Conservation (phyloP, 1,140 invertebrate species). For the Elymnias hypermnestra region DNA sequence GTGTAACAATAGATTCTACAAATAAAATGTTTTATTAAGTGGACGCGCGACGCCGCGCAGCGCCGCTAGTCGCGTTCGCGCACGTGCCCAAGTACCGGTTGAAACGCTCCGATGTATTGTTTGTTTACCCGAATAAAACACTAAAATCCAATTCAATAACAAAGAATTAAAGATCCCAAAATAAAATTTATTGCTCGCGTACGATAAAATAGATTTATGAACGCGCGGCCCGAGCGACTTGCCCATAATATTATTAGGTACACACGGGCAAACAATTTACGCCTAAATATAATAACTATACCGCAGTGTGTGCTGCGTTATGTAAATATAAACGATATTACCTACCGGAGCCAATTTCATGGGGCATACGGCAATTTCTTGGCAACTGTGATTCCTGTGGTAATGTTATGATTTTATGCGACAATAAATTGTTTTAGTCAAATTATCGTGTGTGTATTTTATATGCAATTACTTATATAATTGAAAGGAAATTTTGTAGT, state of each 20-base stretch:
- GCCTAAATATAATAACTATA: constrained; percentile 27
- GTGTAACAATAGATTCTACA: constrained; percentile 41
- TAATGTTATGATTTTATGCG: constrained; percentile 5
- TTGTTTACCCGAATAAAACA: constrained; percentile 75
- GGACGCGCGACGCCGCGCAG: constrained; percentile 43
- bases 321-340: constrained; percentile 29
- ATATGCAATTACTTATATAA: too few species aligned
- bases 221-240: constrained; percentile 46
- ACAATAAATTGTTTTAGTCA: background rate
- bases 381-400: constrained; percentile 7
- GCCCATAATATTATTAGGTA: constrained; percentile 64
- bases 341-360: constrained; percentile 12
- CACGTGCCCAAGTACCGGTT: constrained; percentile 65
- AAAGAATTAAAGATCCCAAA: constrained; percentile 76
- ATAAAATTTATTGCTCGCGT: constrained; percentile 74
- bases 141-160: constrained; percentile 76
- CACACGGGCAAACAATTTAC: constrained; percentile 45
- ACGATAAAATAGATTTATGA: constrained; percentile 76
- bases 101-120: constrained; percentile 63
- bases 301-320: constrained; percentile 19
- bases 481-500: too few species aligned
- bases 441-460: too few species aligned
- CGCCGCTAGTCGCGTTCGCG: constrained; percentile 42
- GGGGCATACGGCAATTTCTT: constrained; percentile 13
- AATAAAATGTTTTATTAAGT: constrained; percentile 69